These are phyloP conservation scores for Serinus canaria DNA, from an alignment of 2,113 vertebrate genomes.

Conservation along the genomic window DNA sequence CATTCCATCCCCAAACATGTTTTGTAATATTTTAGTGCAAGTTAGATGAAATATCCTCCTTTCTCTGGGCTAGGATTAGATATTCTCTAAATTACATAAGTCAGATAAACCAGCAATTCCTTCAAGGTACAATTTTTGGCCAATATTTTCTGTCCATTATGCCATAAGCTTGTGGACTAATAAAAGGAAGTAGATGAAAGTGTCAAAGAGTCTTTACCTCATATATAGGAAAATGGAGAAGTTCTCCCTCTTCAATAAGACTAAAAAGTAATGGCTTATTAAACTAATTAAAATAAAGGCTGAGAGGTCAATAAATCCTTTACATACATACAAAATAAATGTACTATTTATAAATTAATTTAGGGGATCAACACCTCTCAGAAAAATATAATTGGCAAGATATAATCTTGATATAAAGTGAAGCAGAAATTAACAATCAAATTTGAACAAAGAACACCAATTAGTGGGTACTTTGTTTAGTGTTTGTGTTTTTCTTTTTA, in stretches of 20 bases:
- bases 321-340: neutral
- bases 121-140: neutral
- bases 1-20: neutral
- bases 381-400: neutral
- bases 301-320: neutral
- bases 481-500: neutral
- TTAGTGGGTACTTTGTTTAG: neutral
- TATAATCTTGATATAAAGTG: neutral
- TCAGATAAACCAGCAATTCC: neutral
- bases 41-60: neutral
- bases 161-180: neutral
- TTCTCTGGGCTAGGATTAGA: neutral
- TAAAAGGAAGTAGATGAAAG: neutral
- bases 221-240: neutral
- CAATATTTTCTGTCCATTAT: neutral
- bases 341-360: neutral
- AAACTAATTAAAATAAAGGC: neutral
- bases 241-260: neutral
- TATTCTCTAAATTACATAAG: neutral
- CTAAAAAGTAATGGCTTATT: neutral
- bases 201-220: neutral
- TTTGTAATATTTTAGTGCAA: neutral
- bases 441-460: neutral
- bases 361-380: neutral
- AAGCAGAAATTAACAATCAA: neutral